Conservation (phyloP, 2,797 vertebrate genomes). For the Micromesistius poutassou region DNA sequence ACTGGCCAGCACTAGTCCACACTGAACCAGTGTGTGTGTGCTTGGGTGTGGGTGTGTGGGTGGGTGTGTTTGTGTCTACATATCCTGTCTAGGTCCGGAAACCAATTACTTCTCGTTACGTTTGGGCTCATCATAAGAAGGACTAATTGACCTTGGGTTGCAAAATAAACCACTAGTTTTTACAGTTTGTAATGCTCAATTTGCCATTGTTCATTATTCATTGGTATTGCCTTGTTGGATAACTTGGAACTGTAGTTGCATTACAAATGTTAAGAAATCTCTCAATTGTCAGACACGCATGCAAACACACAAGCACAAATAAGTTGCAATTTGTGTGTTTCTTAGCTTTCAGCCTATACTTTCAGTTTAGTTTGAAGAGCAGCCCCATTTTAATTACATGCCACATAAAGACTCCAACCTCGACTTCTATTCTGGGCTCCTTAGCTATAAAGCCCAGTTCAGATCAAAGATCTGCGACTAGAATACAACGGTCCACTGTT, state of each 20-base stretch:
- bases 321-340: slow-evolving; percentile 28
- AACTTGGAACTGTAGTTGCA: neutral
- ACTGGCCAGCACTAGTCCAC: slow-evolving; percentile 30
- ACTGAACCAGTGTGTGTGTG: slow-evolving; percentile 17
- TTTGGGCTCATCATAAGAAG: no score
- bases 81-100: slow-evolving; percentile 10
- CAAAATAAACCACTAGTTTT: neutral
- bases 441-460: neutral
- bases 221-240: neutral
- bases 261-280: neutral
- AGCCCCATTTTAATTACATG: slow-evolving; percentile 54
- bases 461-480: neutral
- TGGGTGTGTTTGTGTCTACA: neutral
- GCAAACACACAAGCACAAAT: slow-evolving; percentile 2
- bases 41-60: neutral
- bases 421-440: slow-evolving; percentile 39
- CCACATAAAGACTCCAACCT: slow-evolving; percentile 44
- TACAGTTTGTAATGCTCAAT: neutral
- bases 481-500: neutral
- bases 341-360: slow-evolving; percentile 45
- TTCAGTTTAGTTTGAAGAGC: slow-evolving; percentile 49
- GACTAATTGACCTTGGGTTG: neutral
- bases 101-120: slow-evolving; percentile 11
- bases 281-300: neutral
- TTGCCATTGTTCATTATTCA: neutral